Base-by-base conservation (phyloP, 2,888 invertebrate species). In the Helobdella robusta region DNA sequence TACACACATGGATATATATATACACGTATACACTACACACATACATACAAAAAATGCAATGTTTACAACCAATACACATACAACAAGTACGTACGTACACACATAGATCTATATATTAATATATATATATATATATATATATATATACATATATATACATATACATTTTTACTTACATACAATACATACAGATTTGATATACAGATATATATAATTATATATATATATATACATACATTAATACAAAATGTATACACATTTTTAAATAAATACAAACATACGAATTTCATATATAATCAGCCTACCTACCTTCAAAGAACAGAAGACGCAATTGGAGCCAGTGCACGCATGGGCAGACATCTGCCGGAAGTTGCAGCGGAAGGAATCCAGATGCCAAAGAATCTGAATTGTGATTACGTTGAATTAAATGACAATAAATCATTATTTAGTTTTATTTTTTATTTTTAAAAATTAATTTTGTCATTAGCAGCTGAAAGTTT, bases 331-430 rank as follows among this genome's bases (percentile, higher is more conserved):
- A 64, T 92, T 90, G 76, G 91, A 89, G 40, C 77, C 78, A 84
- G 92, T 89, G 79, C 94, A 94, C 59, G 89, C 88, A 81, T 94
- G 94, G 73, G 91, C 92, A 66, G 87, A 87, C 67, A 93, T 84
- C 80, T 73, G 89, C 73, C 93, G 85, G 83, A 94, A 93, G 80
- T 91, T 92, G 76, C 92, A 85, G 69, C 93, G 85, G 82, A 94
- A 94, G 77, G 92, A 91, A 81, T 94, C 93, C 84, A 94, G 85
- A 84, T 94, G 93, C 94, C 93, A 94, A 75, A 94, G 83, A 79
- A 94, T 92, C 79, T 79, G 73, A n/a, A 74, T n/a, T n/a, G n/a
- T n/a, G n/a, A n/a, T n/a, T n/a, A n/a, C n/a, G n/a, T n/a, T n/a
- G n/a, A n/a, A n/a, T n/a, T n/a, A n/a, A n/a, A n/a, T n/a, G n/a